Evolutionary conservation across 1,140 invertebrate species (phyloP).

Genomic region (Zaprionus nigranus): DNA sequence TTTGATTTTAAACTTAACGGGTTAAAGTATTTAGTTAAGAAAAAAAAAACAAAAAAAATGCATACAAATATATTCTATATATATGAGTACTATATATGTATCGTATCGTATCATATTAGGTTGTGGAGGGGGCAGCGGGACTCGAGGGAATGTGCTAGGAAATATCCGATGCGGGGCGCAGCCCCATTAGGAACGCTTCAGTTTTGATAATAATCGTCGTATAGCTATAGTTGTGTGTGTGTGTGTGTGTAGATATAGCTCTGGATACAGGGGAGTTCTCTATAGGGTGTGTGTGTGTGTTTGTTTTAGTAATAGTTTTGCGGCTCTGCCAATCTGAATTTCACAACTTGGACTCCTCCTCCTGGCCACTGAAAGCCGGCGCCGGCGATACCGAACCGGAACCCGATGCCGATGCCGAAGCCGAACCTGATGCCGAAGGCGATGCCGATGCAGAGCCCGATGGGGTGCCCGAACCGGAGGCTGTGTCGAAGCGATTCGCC

Average conservation of each 20-base stretch:
- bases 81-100: slow-evolving; percentile 20
- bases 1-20: slow-evolving; percentile 74
- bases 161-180: slow-evolving; percentile 42
- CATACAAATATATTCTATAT: no score
- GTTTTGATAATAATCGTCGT: slow-evolving; percentile 34
- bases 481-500: slow-evolving; percentile 14
- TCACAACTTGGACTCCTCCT: slow-evolving; percentile 18
- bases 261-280: no score
- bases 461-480: slow-evolving; percentile 21
- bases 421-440: slow-evolving; percentile 16
- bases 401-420: slow-evolving; percentile 24
- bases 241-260: slow-evolving; percentile 14
- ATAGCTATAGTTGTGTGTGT: slow-evolving; percentile 15
- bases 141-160: slow-evolving; percentile 46
- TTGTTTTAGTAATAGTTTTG: slow-evolving; percentile 24
- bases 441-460: slow-evolving; percentile 24
- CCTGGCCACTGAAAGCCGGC: slow-evolving; percentile 23
- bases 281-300: neutral
- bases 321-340: neutral
- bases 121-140: neutral
- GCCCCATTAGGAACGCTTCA: slow-evolving; percentile 50
- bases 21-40: slow-evolving; percentile 53
- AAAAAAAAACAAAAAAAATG: slow-evolving; percentile 43
- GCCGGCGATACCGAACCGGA: slow-evolving; percentile 39
- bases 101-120: slow-evolving; percentile 3